Evolutionary conservation across 2,888 invertebrate genomes (phyloP).

Genomic region (Andrena fulva): DNA sequence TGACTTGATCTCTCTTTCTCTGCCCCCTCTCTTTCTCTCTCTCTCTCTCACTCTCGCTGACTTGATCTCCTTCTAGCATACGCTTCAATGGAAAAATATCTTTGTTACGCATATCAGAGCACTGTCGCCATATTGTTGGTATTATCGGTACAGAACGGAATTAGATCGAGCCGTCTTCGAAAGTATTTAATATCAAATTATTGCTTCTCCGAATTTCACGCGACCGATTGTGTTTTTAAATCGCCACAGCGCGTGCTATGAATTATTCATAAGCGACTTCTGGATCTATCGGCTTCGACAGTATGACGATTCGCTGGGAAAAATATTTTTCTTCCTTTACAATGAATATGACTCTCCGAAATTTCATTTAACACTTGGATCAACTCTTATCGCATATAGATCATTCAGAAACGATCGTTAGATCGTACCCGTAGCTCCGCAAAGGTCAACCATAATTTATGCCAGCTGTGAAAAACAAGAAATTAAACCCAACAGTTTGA

Average conservation of each 20-base stretch:
- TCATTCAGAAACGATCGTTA: not conserved
- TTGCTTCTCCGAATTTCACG: conserved; percentile 18
- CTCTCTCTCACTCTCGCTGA: not conserved
- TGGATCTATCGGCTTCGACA: not conserved
- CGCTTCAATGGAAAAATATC: conserved; percentile 55
- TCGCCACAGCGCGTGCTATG: not conserved
- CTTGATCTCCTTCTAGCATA: conserved; percentile 33
- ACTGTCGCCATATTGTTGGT: conserved; percentile 53
- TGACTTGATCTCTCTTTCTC: conserved; percentile 27
- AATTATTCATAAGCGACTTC: not conserved
- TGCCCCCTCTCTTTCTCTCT: not conserved
- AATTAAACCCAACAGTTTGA: not conserved
- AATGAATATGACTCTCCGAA: not conserved
- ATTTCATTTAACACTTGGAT: not conserved
- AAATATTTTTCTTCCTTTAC: not conserved
- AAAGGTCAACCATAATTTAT: conserved; percentile 14
- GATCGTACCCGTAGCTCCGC: not conserved
- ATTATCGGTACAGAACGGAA: conserved; percentile 41
- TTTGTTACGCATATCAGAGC: conserved; percentile 54
- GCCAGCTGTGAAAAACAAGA: not conserved
- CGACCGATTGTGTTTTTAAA: not conserved
- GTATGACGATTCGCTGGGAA: not conserved
- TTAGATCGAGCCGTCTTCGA: conserved; percentile 35
- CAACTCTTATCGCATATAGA: not conserved
- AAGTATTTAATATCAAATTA: conserved; percentile 20